Evolutionary conservation across 2,113 vertebrate species (phyloP), one percentile per base, ranked within the genome.

Genomic region (Mesoclemmys tuberculata): DNA sequence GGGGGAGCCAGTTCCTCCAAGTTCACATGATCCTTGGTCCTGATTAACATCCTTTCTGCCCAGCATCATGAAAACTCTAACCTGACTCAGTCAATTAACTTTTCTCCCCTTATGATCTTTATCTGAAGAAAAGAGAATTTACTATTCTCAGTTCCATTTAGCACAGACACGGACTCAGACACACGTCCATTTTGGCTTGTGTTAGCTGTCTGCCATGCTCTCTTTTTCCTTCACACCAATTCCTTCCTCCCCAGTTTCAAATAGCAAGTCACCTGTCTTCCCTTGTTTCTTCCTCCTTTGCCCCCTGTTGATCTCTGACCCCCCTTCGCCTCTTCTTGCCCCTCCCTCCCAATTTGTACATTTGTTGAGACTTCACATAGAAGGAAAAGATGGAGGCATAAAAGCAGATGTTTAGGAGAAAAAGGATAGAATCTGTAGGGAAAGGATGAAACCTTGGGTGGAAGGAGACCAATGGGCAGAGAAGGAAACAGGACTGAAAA

Each of bases 11-110:
- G 16, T 82, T 94, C 46, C 41, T 94, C 29, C 56, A 58, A 1
- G 1, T 89, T 95, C 92, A 78, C 49, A 24, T 74, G 90, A 80
- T 49, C 87, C 35, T 92, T 61, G n/a, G 74, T 78, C 82, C 80
- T 88, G 79, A 35, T 11, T 49, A 80, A 80, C 35, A 54, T n/a
- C 79, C 49, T 54, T 80, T 52, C 49, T 94, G 56, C 16, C 85
- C 16, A n/a, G 84, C 84, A 94, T 94, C 10, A 85, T 38, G 82
- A 97, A 93, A 79, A 88, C 86, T 88, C 90, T 0, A 1, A 81
- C 71, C 38, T 85, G 71, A 82, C 87, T 90, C 85, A 88, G 71
- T 90, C 93, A 87, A 94, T 93, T 90, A 89, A 82, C 49, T 89
- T 77, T 2, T 10, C n/a, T 71, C n/a, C n/a, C n/a, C n/a, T 18